These are phyloP conservation scores for Leptinotarsa defecta DNA, from an alignment of 1,140 invertebrate species.

Conservation along the genomic window DNA sequence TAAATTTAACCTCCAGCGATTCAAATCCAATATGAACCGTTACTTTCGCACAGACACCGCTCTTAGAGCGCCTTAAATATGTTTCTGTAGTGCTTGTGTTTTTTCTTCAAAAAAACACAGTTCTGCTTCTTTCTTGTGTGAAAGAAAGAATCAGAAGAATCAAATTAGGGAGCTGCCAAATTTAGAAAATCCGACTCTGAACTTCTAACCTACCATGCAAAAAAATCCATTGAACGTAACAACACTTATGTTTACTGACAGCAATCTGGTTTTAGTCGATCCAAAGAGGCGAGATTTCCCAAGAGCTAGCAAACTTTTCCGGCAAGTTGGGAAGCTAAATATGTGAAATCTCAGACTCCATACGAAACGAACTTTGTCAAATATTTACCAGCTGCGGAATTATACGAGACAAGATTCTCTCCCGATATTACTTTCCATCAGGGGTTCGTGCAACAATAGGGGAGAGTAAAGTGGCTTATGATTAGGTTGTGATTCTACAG, in stretches of 20 bases:
- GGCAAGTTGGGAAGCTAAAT: background rate
- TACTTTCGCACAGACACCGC: too few relatives aligned
- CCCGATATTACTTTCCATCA: background rate
- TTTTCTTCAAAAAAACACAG: too few relatives aligned
- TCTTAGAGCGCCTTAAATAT: too few relatives aligned
- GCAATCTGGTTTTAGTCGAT: background rate
- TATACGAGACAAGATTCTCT: background rate
- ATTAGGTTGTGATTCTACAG: background rate
- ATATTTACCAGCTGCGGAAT: background rate
- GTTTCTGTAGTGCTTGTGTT: too few relatives aligned
- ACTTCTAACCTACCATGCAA: too few relatives aligned
- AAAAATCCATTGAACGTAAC: background rate
- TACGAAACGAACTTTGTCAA: slow-evolving; percentile 6
- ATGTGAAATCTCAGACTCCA: background rate
- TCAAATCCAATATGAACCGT: too few relatives aligned
- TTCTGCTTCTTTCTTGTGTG: too few relatives aligned
- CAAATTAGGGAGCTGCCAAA: too few relatives aligned
- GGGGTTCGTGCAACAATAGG: background rate
- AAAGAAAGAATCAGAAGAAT: too few relatives aligned
- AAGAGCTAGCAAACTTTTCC: background rate
- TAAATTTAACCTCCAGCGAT: too few relatives aligned
- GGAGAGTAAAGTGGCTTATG: background rate
- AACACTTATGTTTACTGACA: background rate
- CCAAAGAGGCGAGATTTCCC: background rate
- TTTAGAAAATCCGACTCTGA: too few relatives aligned